phyloP scores from a whole-genome alignment of 2,113 vertebrate genomes.

The Hymenochirus boettgeri region DNA sequence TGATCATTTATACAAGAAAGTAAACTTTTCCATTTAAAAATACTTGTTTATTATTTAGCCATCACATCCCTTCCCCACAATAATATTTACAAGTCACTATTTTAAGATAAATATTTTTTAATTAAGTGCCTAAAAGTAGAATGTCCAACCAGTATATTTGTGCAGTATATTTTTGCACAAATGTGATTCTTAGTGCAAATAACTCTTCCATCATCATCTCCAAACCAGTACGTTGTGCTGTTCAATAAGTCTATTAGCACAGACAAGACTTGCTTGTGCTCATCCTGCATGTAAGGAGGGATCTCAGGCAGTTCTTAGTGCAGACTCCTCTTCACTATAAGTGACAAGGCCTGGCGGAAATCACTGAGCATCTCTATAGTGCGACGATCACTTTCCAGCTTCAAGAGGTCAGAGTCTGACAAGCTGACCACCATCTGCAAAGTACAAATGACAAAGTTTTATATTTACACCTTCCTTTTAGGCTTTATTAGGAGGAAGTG shows the following conservation, averaged over 20 bases:
- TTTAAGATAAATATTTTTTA: too few species aligned
- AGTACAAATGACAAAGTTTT: too few species aligned
- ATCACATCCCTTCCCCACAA: too few species aligned
- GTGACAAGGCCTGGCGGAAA: constrained; percentile 80
- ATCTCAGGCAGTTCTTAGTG: constrained; percentile 59
- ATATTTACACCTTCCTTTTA: too few species aligned
- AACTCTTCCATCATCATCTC: constrained; percentile 50
- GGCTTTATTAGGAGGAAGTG: too few species aligned
- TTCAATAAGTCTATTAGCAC: constrained; percentile 84
- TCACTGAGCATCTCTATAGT: constrained; percentile 81
- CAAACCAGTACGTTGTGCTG: constrained; percentile 64
- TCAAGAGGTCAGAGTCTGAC: constrained; percentile 71
- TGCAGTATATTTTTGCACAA: too few species aligned
- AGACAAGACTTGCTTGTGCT: constrained; percentile 77
- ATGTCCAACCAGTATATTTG: too few species aligned
- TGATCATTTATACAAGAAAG: too few species aligned
- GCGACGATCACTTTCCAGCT: constrained; percentile 70
- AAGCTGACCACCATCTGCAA: constrained; percentile 75
- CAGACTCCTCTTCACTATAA: constrained; percentile 84
- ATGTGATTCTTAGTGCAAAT: background rate
- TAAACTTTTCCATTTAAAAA: too few species aligned
- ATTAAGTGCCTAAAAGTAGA: too few species aligned
- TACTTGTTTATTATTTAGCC: too few species aligned
- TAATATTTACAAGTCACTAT: too few species aligned
- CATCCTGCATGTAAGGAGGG: constrained; percentile 58